Evolutionary conservation across 2,888 invertebrate species (phyloP).

Genomic region (Dynastes grantii): DNA sequence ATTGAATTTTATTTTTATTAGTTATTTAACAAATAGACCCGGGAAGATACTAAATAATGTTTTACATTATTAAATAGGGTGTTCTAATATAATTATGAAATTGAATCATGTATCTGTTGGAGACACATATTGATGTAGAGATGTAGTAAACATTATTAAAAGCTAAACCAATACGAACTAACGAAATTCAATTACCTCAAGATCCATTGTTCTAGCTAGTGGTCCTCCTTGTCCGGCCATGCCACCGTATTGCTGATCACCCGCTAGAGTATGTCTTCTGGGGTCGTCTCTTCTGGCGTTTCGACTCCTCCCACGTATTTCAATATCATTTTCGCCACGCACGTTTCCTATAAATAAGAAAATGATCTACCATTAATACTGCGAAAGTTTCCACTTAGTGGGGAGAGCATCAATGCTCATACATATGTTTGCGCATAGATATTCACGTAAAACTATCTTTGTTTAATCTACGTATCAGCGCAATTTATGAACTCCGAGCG

Average conservation of each 20-base stretch:
- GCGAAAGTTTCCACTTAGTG: not conserved
- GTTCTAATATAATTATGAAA: not conserved
- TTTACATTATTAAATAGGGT: too few relatives aligned
- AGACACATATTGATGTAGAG: too few relatives aligned
- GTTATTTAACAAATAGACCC: too few relatives aligned
- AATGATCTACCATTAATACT: slow-evolving; percentile 23
- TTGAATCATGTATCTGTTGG: not conserved
- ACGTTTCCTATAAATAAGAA: slow-evolving; percentile 59
- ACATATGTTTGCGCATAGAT: not conserved
- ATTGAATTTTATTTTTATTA: too few relatives aligned
- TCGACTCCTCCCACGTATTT: slow-evolving; percentile 72
- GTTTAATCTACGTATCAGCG: slow-evolving; percentile 11
- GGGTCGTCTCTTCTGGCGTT: slow-evolving; percentile 83
- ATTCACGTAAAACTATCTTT: slow-evolving; percentile 14
- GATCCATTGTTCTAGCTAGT: slow-evolving; percentile 79
- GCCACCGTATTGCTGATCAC: slow-evolving; percentile 79
- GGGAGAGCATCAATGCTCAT: not conserved
- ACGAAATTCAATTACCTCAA: slow-evolving; percentile 76
- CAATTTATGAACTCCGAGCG: slow-evolving; percentile 1
- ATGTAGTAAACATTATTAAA: too few relatives aligned
- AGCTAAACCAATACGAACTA: too few relatives aligned
- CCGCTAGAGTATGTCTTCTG: slow-evolving; percentile 86
- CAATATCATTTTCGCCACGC: slow-evolving; percentile 68
- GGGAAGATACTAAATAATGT: too few relatives aligned
- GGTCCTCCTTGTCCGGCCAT: slow-evolving; percentile 75